Evolutionary conservation across 1,140 invertebrate genomes (phyloP), one percentile per base, ranked within the genome.

Genomic region (Bicyclus anynana): DNA sequence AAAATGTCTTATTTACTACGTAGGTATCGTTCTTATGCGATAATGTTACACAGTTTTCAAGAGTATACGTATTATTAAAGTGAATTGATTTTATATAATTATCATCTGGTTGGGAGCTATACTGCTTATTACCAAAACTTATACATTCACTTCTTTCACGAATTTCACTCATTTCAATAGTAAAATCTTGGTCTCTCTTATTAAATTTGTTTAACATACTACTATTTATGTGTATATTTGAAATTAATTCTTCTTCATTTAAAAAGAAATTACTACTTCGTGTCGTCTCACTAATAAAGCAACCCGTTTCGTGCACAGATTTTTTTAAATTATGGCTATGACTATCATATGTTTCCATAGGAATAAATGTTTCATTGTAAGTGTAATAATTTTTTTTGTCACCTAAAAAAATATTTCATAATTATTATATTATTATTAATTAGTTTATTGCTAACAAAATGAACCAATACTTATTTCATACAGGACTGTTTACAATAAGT

Each of bases 241-340:
- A 7, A 18, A 23, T 5, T 18, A 23, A n/a, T n/a, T 18, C 12
- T 35, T 35, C 10, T 1, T 35, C 4, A 13, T 35, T 4, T 59
- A 55, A 1, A 26, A 46, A 40, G 29, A 76, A 72, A 46, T 69
- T 69, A 29, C 63, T 53, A 50, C 7, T 23, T 23, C 29, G 67
- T 16, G 65, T 67, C 37, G 53, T 44, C 18, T 64, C 67, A 38
- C 62, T 58, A n/a, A 66, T 69, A 44, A 69, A 69, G 14, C 50
- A 54, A 35, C 46, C 50, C 12, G 37, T 33, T 49, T 21, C 42
- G 9, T 29, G 50, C 33, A 23, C 29, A 16, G 17, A 26, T 20
- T 44, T 10, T 10, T 44, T 10, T 10, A 20, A 20, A 4, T 20
- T 20, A 16, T 20, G 23, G 9, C 27, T 38, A 26, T 61, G 59